phyloP scores from a whole-genome alignment of 2,797 vertebrate species.

The Sebastes jordani region DNA sequence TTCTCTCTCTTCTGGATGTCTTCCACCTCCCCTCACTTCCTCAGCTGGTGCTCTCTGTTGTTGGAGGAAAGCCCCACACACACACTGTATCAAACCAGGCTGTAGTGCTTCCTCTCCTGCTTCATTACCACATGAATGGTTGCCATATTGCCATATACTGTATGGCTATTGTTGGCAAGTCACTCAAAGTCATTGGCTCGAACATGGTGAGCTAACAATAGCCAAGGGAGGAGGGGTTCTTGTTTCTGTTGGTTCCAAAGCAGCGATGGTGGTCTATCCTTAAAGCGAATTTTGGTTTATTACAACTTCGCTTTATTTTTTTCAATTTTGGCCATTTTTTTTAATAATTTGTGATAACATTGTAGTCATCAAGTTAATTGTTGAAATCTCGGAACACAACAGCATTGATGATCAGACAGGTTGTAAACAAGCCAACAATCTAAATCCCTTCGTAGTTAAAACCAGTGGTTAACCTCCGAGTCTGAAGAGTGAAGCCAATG shows the following conservation, averaged over 20 bases:
- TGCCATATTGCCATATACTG: slow-evolving; percentile 65
- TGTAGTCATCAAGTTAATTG: background rate
- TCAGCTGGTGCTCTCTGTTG: slow-evolving; percentile 65
- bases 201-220: slow-evolving; percentile 45
- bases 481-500: no score
- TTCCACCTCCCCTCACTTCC: slow-evolving; percentile 59
- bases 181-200: slow-evolving; percentile 55
- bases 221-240: background rate
- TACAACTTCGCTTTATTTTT: background rate
- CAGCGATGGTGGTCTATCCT: background rate
- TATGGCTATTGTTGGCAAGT: slow-evolving; percentile 64
- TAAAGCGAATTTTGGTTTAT: background rate
- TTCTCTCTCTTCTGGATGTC: slow-evolving; percentile 48
- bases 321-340: background rate
- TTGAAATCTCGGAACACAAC: background rate
- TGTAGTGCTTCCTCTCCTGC: slow-evolving; percentile 51
- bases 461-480: no score
- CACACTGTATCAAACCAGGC: slow-evolving; percentile 43
- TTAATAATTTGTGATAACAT: background rate
- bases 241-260: slow-evolving; percentile 1
- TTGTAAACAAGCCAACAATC: background rate
- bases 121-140: slow-evolving; percentile 75
- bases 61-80: slow-evolving; percentile 45
- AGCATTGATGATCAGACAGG: background rate
- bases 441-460: background rate